A percentile compares a stretch with the other conserved stretches of the same genome.
Evolutionary conservation across 1,140 invertebrate genomes (phyloP).

Genomic region (Colletes gigas): DNA sequence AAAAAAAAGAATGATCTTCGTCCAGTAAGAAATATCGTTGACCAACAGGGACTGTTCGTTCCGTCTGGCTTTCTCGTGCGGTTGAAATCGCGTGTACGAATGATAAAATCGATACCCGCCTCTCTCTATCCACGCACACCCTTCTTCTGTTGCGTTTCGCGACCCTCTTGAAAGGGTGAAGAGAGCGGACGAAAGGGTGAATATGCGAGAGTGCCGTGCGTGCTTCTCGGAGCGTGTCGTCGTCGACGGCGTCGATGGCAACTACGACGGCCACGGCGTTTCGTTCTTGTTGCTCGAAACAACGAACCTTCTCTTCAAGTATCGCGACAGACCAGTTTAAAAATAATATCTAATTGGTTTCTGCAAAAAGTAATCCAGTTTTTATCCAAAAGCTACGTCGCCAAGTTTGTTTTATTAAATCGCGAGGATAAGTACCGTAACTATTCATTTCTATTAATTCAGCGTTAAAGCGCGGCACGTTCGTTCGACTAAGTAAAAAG

Average conservation of each 20-base stretch:
- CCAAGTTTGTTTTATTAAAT: too few relatives aligned
- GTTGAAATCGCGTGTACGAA: constrained; percentile 38
- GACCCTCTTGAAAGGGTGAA: constrained; percentile 54
- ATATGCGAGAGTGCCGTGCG: constrained; percentile 44
- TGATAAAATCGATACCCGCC: constrained; percentile 64
- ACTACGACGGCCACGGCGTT: not conserved
- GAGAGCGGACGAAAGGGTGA: constrained; percentile 46
- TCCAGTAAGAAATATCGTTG: not conserved
- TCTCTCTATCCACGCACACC: not conserved
- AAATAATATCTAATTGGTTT: too few relatives aligned
- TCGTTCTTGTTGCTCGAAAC: constrained; percentile 37
- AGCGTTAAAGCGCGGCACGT: too few relatives aligned
- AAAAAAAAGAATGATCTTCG: too few relatives aligned
- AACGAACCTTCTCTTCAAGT: not conserved
- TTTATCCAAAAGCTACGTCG: too few relatives aligned
- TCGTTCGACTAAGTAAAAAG: too few relatives aligned
- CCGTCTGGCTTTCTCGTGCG: constrained; percentile 8
- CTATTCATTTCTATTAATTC: too few relatives aligned
- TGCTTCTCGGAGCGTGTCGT: constrained; percentile 33
- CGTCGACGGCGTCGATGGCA: constrained; percentile 16
- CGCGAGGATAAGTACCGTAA: too few relatives aligned
- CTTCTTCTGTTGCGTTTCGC: constrained; percentile 42
- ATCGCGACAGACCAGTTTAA: too few relatives aligned
- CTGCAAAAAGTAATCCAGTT: too few relatives aligned
- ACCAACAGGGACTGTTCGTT: not conserved